Conservation (phyloP, 2,797 vertebrate genomes). For the Labeo calbasu region DNA sequence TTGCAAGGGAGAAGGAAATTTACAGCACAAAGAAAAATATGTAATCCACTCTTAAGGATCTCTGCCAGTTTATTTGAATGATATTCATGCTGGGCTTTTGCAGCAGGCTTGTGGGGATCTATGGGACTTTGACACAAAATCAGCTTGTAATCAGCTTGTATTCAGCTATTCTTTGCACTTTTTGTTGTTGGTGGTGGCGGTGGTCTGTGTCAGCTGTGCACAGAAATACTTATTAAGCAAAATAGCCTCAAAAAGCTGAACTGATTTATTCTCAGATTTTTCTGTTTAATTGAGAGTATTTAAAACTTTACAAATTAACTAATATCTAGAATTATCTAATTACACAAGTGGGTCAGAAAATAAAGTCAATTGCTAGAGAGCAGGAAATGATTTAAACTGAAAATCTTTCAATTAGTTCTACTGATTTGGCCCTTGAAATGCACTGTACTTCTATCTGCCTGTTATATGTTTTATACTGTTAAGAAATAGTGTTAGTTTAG, state of each 20-base stretch:
- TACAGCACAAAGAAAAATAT: neutral
- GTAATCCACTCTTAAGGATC: neutral
- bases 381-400: neutral
- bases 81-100: neutral
- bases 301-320: neutral
- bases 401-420: neutral
- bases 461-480: neutral
- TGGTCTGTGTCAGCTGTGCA: neutral
- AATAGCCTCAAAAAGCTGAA: neutral
- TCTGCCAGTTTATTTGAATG: neutral
- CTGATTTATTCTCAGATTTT: neutral
- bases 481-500: neutral
- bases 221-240: neutral
- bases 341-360: neutral
- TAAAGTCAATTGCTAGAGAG: neutral
- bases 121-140: neutral
- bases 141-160: neutral
- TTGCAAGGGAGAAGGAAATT: neutral
- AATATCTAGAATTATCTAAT: conserved; percentile 5
- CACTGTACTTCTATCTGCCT: neutral
- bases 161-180: neutral
- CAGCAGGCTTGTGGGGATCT: neutral
- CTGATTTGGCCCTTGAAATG: neutral
- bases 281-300: neutral
- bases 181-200: neutral